Conservation (phyloP, 2,797 vertebrate genomes). For the Urosaurus nigricauda region DNA sequence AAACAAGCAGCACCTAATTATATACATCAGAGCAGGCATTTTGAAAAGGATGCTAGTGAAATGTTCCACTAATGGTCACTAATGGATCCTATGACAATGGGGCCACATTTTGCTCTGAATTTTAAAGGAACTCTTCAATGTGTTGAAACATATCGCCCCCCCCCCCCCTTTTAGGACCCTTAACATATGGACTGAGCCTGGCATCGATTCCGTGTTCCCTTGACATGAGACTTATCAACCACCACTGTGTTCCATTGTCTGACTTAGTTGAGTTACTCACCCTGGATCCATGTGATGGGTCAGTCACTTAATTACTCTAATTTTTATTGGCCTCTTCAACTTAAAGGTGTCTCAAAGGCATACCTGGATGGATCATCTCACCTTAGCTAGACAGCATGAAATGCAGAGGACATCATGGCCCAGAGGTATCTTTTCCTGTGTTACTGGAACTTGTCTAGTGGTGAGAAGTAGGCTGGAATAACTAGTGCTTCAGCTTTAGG, state of each 20-base stretch:
- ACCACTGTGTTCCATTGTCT: neutral
- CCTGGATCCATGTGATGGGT: neutral
- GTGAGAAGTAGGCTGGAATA: neutral
- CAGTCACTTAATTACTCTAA: neutral
- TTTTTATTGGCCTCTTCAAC: neutral
- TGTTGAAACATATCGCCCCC: no score
- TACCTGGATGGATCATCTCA: neutral
- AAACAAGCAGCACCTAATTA: neutral
- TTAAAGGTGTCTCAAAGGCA: neutral
- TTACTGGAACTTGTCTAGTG: neutral
- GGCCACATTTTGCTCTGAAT: no score
- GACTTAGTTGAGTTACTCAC: neutral
- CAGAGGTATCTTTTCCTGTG: neutral
- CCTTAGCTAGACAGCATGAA: neutral
- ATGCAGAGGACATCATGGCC: neutral
- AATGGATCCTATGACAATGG: no score
- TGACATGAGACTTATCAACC: no score
- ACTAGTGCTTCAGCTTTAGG: neutral
- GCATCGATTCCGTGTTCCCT: no score
- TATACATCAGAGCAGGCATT: neutral
- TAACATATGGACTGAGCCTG: neutral
- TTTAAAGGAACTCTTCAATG: no score
- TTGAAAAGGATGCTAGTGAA: neutral
- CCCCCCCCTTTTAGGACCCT: no score
- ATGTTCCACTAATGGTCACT: no score